Conservation (phyloP, 2,113 vertebrate genomes). For the Melierax canorus region DNA sequence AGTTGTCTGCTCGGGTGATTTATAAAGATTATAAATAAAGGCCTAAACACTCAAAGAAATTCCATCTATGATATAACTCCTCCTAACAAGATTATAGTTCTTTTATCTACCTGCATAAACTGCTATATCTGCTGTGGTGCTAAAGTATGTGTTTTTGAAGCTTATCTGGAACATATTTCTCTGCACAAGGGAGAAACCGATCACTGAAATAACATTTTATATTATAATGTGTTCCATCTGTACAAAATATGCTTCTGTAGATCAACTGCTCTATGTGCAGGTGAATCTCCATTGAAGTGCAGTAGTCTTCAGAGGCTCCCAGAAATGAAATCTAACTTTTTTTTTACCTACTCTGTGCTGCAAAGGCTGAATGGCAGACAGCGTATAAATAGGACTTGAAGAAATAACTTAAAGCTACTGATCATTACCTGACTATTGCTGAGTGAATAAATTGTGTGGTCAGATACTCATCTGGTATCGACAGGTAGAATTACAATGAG, state of each 20-base stretch:
- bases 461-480: not conserved
- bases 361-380: not conserved
- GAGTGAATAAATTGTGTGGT: not conserved
- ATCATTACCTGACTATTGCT: not conserved
- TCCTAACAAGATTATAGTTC: conserved; percentile 7
- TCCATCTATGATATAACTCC: not conserved
- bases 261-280: not conserved
- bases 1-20: not conserved
- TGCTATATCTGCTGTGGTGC: not conserved
- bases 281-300: not conserved
- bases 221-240: not conserved
- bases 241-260: not conserved
- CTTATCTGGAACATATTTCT: conserved; percentile 5
- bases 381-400: not conserved
- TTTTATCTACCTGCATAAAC: not conserved
- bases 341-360: not conserved
- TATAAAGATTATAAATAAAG: conserved; percentile 16
- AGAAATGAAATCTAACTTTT: not conserved
- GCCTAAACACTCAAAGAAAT: not conserved
- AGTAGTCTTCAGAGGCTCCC: not conserved
- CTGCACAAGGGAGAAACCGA: not conserved
- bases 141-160: not conserved
- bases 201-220: not conserved
- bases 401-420: not conserved
- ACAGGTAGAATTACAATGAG: not conserved